Evolutionary conservation across 2,888 invertebrate species (phyloP).

Genomic region (Ethmia dodecea): DNA sequence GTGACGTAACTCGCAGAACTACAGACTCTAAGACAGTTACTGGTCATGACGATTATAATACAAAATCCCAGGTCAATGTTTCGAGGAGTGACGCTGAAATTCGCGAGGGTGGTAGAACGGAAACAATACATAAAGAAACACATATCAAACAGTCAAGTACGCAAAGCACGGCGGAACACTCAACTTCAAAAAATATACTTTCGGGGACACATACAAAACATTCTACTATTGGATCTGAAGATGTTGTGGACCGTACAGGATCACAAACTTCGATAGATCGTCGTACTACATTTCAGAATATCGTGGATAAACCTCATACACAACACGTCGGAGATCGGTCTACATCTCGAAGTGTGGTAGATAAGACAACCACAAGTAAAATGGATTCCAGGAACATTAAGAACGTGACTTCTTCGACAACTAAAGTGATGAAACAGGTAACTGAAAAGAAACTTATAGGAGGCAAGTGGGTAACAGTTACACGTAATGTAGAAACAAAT

Average conservation of each 20-base stretch:
- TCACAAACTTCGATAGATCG: conserved; percentile 65
- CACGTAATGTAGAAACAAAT: conserved; percentile 82
- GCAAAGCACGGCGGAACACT: conserved; percentile 31
- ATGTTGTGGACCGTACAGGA: conserved; percentile 26
- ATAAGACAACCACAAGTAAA: conserved; percentile 37
- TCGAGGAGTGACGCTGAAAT: conserved; percentile 15
- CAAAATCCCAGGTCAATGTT: conserved; percentile 36
- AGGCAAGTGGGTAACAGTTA: conserved; percentile 72
- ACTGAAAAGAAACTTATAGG: conserved; percentile 76
- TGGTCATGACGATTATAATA: conserved; percentile 25
- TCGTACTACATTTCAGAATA: conserved; percentile 49
- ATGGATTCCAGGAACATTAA: conserved; percentile 43
- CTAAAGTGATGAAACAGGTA: conserved; percentile 72
- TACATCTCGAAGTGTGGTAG: conserved; percentile 34
- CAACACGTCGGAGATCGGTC: conserved; percentile 36
- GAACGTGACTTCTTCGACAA: conserved; percentile 59
- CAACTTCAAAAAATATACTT: conserved; percentile 32
- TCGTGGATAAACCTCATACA: conserved; percentile 26
- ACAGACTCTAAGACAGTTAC: conserved; percentile 62
- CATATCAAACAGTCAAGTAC: conserved; percentile 33
- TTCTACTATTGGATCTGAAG: conserved; percentile 29
- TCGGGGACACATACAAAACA: conserved; percentile 37
- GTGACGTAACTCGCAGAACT: conserved; percentile 43
- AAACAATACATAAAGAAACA: conserved; percentile 32
- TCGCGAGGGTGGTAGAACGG: conserved; percentile 29